Evolutionary conservation across 2,113 vertebrate species (phyloP).

Genomic region (Brienomyrus longianalis): DNA sequence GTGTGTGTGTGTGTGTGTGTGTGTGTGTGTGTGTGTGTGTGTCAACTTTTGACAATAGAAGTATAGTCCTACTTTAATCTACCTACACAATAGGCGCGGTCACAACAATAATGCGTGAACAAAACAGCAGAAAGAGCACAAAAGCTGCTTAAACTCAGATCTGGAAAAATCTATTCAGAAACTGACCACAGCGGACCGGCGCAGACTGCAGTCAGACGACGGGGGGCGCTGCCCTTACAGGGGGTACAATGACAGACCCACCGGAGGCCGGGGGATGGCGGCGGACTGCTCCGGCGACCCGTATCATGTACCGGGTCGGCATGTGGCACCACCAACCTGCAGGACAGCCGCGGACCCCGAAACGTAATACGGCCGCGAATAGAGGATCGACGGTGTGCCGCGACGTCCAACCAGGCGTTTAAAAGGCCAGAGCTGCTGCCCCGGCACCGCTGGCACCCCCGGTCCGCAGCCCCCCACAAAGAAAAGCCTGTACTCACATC

Average conservation of each 20-base stretch:
- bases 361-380: background rate
- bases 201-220: background rate
- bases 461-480: too few species aligned
- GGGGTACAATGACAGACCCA: background rate
- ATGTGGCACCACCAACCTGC: background rate
- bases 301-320: background rate
- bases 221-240: background rate
- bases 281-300: background rate
- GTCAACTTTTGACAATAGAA: background rate
- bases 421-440: background rate
- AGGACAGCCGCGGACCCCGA: background rate
- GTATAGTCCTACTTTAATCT: background rate
- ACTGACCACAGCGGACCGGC: background rate
- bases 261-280: background rate
- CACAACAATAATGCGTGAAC: background rate
- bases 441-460: background rate
- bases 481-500: slow-evolving; percentile 27
- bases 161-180: background rate
- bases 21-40: background rate
- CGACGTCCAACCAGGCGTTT: background rate
- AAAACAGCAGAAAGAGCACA: background rate
- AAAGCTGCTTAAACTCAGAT: background rate
- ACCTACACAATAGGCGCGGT: background rate
- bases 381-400: background rate
- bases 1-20: background rate